Base-by-base conservation (phyloP, 2,888 invertebrate genomes). In the Cynaeus angustus region DNA sequence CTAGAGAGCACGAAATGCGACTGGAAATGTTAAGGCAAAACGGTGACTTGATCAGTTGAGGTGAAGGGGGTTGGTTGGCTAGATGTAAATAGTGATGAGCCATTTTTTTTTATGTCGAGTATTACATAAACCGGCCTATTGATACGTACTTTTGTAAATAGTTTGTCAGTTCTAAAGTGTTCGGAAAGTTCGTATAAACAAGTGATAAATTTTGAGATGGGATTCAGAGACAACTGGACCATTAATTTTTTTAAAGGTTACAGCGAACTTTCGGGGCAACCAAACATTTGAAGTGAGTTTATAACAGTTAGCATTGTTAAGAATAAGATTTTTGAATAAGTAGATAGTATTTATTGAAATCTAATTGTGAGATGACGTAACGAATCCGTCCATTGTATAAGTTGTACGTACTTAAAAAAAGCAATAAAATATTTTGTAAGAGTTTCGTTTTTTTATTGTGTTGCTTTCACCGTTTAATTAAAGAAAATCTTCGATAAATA, bases 1-100 rank as follows among this genome's bases (percentile, higher is more conserved):
- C 97, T 0, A 88, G 96, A 58, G 96, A 97, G 83, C 96, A 96
- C 83, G 96, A 96, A 83, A 86, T 95, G 52, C 90, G 94, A 82
- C 86, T 95, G 78, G 95, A 95, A 84, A 91, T 94, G 89, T 83
- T 95, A 62, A 88, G 95, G 61, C 94, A 94, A 80, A 91, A 93
- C 81, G 88, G 89, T 0, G 94, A 94, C 84, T 87, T 94, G 79
- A 92, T 94, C 82, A 94, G 94, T 89, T 94, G 91, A 91, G 46
- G n/a, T 38, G 41, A 12, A 30, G 28, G 28, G 14, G 37, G 30
- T 10, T 9, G 13, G 53, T n/a, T 28, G 26, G 21, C 21, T 4
- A 1, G 26, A 21, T 43, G 52, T 41, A 41, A 58, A 64, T 28
- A 41, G 46, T 66, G 58, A 10, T 9, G 21, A 46, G 66, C 55